These are phyloP conservation scores for Myocastor coypus DNA, from an alignment of 2,113 vertebrate species.

Conservation along the genomic window DNA sequence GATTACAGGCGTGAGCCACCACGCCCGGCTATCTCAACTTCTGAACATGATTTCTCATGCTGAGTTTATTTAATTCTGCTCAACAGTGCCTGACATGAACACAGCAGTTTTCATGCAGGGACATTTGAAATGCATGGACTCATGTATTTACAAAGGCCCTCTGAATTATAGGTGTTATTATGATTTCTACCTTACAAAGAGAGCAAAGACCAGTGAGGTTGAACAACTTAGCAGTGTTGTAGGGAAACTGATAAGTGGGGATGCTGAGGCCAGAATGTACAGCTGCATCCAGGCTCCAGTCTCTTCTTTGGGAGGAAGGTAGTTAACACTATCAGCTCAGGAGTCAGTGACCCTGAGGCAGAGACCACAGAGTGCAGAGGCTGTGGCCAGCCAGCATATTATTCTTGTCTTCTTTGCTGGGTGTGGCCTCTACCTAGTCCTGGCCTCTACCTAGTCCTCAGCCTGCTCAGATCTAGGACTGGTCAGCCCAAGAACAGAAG, in stretches of 20 bases:
- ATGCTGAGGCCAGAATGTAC: neutral
- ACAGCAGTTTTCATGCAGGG: neutral
- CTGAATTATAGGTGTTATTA: neutral
- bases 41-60: neutral
- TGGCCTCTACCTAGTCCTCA: neutral
- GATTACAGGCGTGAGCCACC: too few species aligned
- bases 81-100: neutral
- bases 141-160: neutral
- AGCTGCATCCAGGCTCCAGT: neutral
- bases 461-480: neutral
- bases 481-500: neutral
- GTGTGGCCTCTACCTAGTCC: neutral
- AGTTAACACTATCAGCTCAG: neutral
- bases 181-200: neutral
- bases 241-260: neutral
- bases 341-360: neutral
- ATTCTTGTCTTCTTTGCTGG: accelerated
- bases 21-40: too few species aligned
- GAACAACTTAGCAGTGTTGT: neutral
- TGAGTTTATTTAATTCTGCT: neutral
- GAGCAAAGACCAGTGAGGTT: neutral
- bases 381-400: too few species aligned
- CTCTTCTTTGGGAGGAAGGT: neutral
- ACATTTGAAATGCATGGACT: neutral
- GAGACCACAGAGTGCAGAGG: neutral